Base-by-base conservation (phyloP, 53 echinoderm and acorn worm genomes). In the Stichopus horrens region DNA sequence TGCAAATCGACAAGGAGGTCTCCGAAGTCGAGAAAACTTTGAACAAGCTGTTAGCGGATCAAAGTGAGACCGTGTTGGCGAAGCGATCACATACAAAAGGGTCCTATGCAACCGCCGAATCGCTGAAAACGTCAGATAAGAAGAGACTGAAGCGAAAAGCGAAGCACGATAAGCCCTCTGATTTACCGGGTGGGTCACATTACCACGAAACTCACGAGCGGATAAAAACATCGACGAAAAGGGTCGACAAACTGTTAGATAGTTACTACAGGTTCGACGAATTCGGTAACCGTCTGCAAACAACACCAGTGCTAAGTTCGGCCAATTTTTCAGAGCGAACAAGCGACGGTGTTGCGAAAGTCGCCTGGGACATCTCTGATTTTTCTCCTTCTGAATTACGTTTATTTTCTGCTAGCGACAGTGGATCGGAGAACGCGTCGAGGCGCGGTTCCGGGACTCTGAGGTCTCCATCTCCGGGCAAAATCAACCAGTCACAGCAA, bases 1-100 rank as follows among this genome's bases (percentile, higher is more conserved):
- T 93, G 21, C 95, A 99, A 88, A 96, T 99, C 54, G 99, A 99
- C 52, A 95, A 95, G 58, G 99, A 96, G 74, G 88, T 96, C 7
- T 80, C 90, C 5, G 99, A 99, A 54, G 86, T 94, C 65, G 94
- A 93, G 65, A 89, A 90, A 80, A 86, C 94, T 19, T 80, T 98
- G 75, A 92, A 90, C 58, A 92, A 94, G 22, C 84, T 98, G 74
- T 52, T 73, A 8, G 52, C 80, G 5, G 95, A 97, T 58, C 86
- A 88, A 71, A 90, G 93, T 67, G 79, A 86, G 19, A 91, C 91
- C 59, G 74, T 55, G 52, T 67, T 57, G 5, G 59, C 18, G 4
- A 58, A 58, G 59, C 83, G 83, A 58, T 83, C 83, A 19, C 83
- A 59, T 8, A 78, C 37, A 11, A 53, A 86, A 71, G 53, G 52